Evolutionary conservation across 2,888 invertebrate genomes (phyloP), one percentile per base, ranked within the genome.

Genomic region (Crossocerus cetratus): DNA sequence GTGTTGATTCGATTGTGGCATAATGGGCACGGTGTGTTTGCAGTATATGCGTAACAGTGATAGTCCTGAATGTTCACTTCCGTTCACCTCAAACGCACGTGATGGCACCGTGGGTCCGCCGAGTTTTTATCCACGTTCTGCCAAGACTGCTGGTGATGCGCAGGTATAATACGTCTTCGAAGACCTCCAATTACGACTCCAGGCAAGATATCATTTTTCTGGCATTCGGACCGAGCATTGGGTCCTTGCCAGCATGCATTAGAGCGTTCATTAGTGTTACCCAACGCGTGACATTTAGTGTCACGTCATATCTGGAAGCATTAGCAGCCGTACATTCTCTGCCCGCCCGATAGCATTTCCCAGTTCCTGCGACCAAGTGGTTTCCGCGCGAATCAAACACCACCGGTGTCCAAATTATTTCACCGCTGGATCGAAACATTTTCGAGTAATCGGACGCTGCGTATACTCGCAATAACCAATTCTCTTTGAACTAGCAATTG

Each of bases 51-150:
- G 95, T 97, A 89, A 97, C 98, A 76, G 98, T 99, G 87, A 96
- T 98, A 89, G 98, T 98, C 86, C 93, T 99, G 87, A 99, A 99
- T 92, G 97, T 98, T 86, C 98, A 99, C 93, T 99, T 98, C 93
- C 96, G 99, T 72, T 98, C 98, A 82, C 98, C 99, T 80, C 97
- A 98, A 91, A 99, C 99, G 79, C 98, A 98, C 93, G 96, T 96
- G 83, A 99, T 99, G 98, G 96, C 98, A 78, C 97, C 96, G 65
- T 98, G 98, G 98, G 97, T 99, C 86, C 95, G 97, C 81, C 94
- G 96, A 82, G 96, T 99, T 86, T 98, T 98, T 93, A 97, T 98
- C 88, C 97, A 99, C 92, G 96, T 98, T 90, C 93, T 99, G 91
- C 99, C 99, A 85, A 94, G 97, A 84, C 93, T 98, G 88, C 93